Conservation (phyloP, 1,140 invertebrate genomes). For the Chelonus insularis region DNA sequence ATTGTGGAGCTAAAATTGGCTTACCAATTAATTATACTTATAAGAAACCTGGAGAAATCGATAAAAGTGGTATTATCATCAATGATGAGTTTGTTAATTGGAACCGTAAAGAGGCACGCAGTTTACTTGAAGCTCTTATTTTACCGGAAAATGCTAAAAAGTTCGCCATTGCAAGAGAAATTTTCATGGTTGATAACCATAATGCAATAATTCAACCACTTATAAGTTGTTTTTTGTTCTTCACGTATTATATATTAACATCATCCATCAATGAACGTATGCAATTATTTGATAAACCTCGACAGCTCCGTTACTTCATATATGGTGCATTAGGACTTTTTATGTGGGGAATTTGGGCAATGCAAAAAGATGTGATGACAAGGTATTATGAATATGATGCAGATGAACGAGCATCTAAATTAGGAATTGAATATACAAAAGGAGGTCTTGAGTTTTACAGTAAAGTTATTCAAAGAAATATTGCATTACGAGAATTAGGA, state of each 20-base stretch:
- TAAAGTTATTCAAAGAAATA: conserved; percentile 72
- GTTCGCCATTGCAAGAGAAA: conserved; percentile 76
- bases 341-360: conserved; percentile 58
- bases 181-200: conserved; percentile 62
- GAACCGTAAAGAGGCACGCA: conserved; percentile 63
- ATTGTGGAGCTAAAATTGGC: conserved; percentile 65
- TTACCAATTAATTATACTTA: conserved; percentile 68
- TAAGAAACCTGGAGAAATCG: conserved; percentile 50
- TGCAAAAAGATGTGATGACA: conserved; percentile 67
- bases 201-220: conserved; percentile 39
- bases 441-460: conserved; percentile 77
- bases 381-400: conserved; percentile 64
- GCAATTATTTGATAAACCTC: conserved; percentile 62
- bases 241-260: conserved; percentile 63
- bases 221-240: conserved; percentile 51
- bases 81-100: conserved; percentile 64
- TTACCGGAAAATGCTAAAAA: conserved; percentile 75
- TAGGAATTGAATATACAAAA: conserved; percentile 67
- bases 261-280: conserved; percentile 44
- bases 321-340: conserved; percentile 15
- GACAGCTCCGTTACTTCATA: conserved; percentile 34
- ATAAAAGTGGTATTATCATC: conserved; percentile 61
- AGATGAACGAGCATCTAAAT: conserved; percentile 65
- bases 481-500: conserved; percentile 69
- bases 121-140: conserved; percentile 67